Evolutionary conservation across 2,797 vertebrate genomes (phyloP).

Genomic region (Brachymystax lenok): DNA sequence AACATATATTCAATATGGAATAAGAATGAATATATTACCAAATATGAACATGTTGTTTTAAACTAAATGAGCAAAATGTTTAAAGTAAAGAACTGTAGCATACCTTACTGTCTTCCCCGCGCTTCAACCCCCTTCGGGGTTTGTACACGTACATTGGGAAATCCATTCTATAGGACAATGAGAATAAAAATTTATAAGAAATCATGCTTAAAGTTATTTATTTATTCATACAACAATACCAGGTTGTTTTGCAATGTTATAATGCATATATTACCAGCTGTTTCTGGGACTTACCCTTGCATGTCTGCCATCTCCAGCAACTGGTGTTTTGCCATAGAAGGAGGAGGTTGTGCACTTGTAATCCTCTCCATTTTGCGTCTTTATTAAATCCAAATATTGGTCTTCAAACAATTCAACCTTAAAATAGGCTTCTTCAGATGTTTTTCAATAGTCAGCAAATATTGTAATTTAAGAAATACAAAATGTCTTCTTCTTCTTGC

Average conservation of each 20-base stretch:
- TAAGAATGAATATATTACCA: not conserved
- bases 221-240: not conserved
- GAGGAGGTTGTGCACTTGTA: conserved; percentile 90
- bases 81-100: conserved; percentile 6
- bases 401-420: conserved; percentile 5
- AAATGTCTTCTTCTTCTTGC: not conserved
- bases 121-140: conserved; percentile 86
- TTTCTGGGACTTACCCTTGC: conserved; percentile 79
- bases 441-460: not conserved
- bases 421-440: conserved; percentile 25
- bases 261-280: not conserved
- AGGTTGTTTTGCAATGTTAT: not conserved
- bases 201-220: not conserved
- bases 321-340: conserved; percentile 83
- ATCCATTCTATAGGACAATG: conserved; percentile 81
- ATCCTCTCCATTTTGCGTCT: conserved; percentile 85
- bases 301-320: conserved; percentile 81
- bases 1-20: not conserved
- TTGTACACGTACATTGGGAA: conserved; percentile 92
- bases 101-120: conserved; percentile 93
- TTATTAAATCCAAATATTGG: not conserved
- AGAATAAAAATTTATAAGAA: conserved; percentile 7
- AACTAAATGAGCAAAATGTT: not conserved
- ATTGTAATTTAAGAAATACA: not conserved
- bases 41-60: not conserved